Evolutionary conservation across 2,113 vertebrate genomes (phyloP).

Genomic region (Lucifuga dentata): DNA sequence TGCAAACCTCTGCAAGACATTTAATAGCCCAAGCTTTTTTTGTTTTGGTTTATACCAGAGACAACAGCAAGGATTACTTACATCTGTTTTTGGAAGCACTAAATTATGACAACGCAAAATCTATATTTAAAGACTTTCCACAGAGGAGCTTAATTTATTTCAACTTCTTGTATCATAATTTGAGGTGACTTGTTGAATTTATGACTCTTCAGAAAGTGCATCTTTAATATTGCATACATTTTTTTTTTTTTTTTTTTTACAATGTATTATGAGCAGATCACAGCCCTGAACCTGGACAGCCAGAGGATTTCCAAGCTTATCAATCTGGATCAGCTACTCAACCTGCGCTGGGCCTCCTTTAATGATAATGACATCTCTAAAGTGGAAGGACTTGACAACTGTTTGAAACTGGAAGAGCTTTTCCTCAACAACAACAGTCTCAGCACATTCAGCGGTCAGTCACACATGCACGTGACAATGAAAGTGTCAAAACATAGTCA

Average conservation of each 20-base stretch:
- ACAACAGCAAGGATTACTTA: too few relatives aligned
- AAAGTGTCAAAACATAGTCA: not conserved
- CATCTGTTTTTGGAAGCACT: too few relatives aligned
- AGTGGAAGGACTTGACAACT: conserved; percentile 86
- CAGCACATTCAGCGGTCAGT: conserved; percentile 84
- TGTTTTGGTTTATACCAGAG: too few relatives aligned
- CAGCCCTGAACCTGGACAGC: conserved; percentile 86
- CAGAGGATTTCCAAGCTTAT: conserved; percentile 85
- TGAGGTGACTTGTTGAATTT: too few relatives aligned
- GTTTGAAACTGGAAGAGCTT: conserved; percentile 87
- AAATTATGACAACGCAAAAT: too few relatives aligned
- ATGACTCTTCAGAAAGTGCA: too few relatives aligned
- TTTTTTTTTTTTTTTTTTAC: too few relatives aligned
- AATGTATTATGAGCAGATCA: conserved; percentile 85
- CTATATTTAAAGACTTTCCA: too few relatives aligned
- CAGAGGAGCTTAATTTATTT: too few relatives aligned
- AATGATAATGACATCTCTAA: conserved; percentile 87
- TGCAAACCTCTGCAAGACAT: too few relatives aligned
- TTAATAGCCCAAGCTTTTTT: too few relatives aligned
- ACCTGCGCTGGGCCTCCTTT: conserved; percentile 90
- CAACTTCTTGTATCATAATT: too few relatives aligned
- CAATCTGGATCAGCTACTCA: conserved; percentile 84
- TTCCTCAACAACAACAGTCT: conserved; percentile 87
- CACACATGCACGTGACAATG: not conserved
- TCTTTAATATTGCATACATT: not conserved